A percentile compares a stretch with the other conserved stretches of the same genome.
phyloP scores from a whole-genome alignment of 2,797 vertebrate species.

The Aeoliscus strigatus region DNA sequence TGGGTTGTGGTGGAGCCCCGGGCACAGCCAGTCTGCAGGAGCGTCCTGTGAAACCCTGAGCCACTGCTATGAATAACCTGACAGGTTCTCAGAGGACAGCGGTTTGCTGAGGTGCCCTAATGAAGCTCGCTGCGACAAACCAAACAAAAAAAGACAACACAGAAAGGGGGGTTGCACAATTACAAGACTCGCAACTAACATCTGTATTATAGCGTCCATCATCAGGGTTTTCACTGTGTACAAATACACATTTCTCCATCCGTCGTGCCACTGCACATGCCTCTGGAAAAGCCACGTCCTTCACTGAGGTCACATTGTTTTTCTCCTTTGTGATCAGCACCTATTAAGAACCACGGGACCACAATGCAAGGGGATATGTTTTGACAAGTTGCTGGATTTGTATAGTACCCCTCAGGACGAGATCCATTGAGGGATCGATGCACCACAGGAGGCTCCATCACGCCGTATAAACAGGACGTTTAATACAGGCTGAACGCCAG shows the following conservation, averaged over 20 bases:
- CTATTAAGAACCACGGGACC: slow-evolving; percentile 37
- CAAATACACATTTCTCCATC: too few relatives aligned
- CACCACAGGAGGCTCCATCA: slow-evolving; percentile 48
- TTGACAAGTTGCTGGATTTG: slow-evolving; percentile 41
- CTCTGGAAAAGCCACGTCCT: slow-evolving; percentile 31
- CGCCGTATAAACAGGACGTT: slow-evolving; percentile 49
- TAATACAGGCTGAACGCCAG: slow-evolving; percentile 42
- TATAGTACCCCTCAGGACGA: slow-evolving; percentile 50
- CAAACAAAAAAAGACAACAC: too few relatives aligned
- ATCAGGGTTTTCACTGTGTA: too few relatives aligned
- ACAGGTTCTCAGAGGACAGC: slow-evolving; percentile 49
- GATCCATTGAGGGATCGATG: slow-evolving; percentile 61
- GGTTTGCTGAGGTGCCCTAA: slow-evolving; percentile 43
- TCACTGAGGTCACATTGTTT: slow-evolving; percentile 43
- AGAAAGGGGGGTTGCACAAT: too few relatives aligned
- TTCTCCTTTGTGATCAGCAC: slow-evolving; percentile 31
- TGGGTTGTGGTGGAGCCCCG: slow-evolving; percentile 37
- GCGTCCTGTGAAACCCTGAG: slow-evolving; percentile 38
- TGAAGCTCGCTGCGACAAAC: slow-evolving; percentile 46
- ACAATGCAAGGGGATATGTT: slow-evolving; percentile 25
- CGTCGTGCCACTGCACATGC: slow-evolving; percentile 5
- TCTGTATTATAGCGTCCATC: too few relatives aligned
- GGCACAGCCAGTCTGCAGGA: slow-evolving; percentile 30
- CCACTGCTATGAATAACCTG: slow-evolving; percentile 65
- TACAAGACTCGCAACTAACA: too few relatives aligned